Evolutionary conservation across 2,888 invertebrate species (phyloP), one percentile per base, ranked within the genome.

Genomic region (Brenthis daphne): DNA sequence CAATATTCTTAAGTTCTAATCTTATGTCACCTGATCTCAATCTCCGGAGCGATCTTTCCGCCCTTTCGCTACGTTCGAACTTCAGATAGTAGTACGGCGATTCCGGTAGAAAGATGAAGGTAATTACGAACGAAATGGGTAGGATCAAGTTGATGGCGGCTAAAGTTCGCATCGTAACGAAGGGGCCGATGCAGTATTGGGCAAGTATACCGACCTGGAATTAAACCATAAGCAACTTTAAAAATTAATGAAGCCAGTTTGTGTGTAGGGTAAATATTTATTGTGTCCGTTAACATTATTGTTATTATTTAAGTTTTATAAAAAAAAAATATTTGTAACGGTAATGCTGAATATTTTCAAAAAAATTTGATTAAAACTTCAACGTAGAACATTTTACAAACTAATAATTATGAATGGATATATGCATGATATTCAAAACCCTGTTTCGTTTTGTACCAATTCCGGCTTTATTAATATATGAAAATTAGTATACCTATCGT

Each of bases 101-200:
- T 87, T 96, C 96, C n/a, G 96, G 96, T 82, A 96, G 90, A 80
- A 94, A 94, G 50, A 94, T 83, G 81, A 95, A 94, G 20, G 92
- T 85, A 16, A 94, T 66, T 37, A 95, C 83, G 77, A 94, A 94
- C 51, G 94, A 75, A 50, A 94, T 82, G 13, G 95, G 94, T 66
- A 95, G 86, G 73, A 93, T 81, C 75, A 94, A 85, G 80, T 94
- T 94, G 80, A 94, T 90, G 67, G 87, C 87, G 66, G 94, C 94
- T 72, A 94, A 86, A 29, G 82, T 84, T 74, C 85, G 86, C 85
- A 94, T 94, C 73, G 93, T 86, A 57, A 93, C 94, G 77, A 90
- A 94, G 5, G 94, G 94, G 24, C 94, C 94, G 76, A 95, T 92
- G 79, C 94, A 89, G 85, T 94, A 95, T 73, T 94, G 94, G 77